Evolutionary conservation across 1,140 invertebrate genomes (phyloP).

Genomic region (Solenopsis fugax): DNA sequence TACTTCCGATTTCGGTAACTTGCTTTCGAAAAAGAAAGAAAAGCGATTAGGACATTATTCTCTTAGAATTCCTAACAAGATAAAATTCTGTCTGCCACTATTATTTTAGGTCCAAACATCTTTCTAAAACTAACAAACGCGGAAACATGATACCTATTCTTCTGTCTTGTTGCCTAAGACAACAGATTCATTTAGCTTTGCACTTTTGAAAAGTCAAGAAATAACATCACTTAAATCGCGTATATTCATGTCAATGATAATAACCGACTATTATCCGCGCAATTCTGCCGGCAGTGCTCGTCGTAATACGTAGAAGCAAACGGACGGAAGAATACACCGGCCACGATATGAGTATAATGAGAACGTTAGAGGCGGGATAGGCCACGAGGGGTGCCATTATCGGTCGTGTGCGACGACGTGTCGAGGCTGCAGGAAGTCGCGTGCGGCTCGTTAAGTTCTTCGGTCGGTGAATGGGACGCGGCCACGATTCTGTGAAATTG

Average conservation of each 20-base stretch:
- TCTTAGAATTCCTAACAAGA: background rate
- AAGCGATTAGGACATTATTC: background rate
- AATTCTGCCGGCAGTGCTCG: background rate
- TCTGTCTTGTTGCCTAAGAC: too few species aligned
- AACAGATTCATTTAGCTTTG: conserved; percentile 6
- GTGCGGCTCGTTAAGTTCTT: conserved; percentile 61
- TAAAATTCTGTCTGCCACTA: background rate
- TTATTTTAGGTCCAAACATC: background rate
- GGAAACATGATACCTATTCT: too few species aligned
- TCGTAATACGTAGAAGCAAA: background rate
- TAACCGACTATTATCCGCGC: background rate
- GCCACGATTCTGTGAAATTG: conserved; percentile 54
- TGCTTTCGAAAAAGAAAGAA: background rate
- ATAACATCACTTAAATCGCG: background rate
- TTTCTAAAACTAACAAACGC: background rate
- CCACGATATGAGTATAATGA: conserved; percentile 32
- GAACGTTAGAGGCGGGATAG: conserved; percentile 24
- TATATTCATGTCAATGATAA: background rate
- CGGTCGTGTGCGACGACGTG: conserved; percentile 47
- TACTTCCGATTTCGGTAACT: background rate
- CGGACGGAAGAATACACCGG: conserved; percentile 6
- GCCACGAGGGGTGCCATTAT: conserved; percentile 34
- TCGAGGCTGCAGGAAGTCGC: conserved; percentile 21
- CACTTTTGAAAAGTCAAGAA: background rate
- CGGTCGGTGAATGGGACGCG: conserved; percentile 14